These are phyloP conservation scores for Theretra japonica DNA, from an alignment of 2,888 invertebrate species.

Conservation along the genomic window DNA sequence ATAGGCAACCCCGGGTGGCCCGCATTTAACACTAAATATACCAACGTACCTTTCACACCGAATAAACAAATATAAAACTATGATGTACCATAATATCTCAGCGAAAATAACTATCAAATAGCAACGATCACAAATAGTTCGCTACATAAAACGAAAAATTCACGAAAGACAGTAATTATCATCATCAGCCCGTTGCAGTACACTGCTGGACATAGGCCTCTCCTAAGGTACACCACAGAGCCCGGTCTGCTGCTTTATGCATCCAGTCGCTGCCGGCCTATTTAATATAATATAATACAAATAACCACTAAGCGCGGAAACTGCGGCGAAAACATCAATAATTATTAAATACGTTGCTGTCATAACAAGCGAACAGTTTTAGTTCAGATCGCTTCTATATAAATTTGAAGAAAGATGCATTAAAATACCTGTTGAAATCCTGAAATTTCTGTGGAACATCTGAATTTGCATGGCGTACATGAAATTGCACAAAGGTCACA, in stretches of 20 bases:
- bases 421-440: background rate
- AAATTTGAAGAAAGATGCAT: background rate
- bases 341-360: background rate
- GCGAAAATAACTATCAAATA: no score
- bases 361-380: background rate
- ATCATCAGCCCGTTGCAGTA: no score
- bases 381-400: background rate
- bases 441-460: background rate
- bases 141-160: no score
- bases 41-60: no score
- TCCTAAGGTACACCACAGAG: no score
- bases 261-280: no score
- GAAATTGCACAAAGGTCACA: background rate
- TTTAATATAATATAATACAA: slow-evolving; percentile 1
- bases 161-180: background rate
- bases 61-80: background rate
- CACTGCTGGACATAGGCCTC: no score
- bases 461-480: slow-evolving; percentile 1
- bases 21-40: background rate
- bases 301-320: background rate
- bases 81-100: no score
- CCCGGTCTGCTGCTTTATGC: no score
- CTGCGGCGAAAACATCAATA: background rate
- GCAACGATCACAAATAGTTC: no score
- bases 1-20: background rate